Evolutionary conservation across 1,140 invertebrate species (phyloP).

Genomic region (Drosophila littoralis): DNA sequence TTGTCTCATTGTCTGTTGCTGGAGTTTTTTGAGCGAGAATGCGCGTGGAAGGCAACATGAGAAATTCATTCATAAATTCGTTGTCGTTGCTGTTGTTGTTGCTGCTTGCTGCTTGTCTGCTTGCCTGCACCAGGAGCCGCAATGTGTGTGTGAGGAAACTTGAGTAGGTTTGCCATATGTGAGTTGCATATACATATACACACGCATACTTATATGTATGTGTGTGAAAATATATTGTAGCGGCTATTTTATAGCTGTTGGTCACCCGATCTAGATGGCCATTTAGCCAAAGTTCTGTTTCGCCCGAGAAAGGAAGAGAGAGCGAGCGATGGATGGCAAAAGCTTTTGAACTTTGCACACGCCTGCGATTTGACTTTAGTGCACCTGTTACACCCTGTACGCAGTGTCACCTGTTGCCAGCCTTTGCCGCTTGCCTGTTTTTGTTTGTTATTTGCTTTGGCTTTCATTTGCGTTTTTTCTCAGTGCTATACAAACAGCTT

Average conservation of each 20-base stretch:
- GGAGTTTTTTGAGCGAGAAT: conserved; percentile 61
- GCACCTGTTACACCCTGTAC: conserved; percentile 69
- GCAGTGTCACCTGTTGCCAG: conserved; percentile 68
- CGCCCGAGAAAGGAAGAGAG: background rate
- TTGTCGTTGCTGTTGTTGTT: conserved; percentile 15
- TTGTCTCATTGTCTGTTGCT: conserved; percentile 57
- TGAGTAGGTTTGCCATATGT: conserved; percentile 76
- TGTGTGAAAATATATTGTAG: background rate
- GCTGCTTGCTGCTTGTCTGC: conserved; percentile 15
- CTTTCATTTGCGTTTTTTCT: conserved; percentile 56
- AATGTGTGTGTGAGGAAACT: conserved; percentile 56
- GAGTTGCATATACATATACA: conserved; percentile 18
- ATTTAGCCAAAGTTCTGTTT: conserved; percentile 7
- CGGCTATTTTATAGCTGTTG: conserved; percentile 8
- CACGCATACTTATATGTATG: conserved; percentile 7
- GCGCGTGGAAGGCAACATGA: conserved; percentile 79
- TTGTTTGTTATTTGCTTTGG: conserved; percentile 53
- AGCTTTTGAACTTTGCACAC: conserved; percentile 44
- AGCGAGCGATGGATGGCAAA: background rate
- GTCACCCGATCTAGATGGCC: conserved; percentile 37
- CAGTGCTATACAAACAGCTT: conserved; percentile 74
- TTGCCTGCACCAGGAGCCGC: conserved; percentile 34
- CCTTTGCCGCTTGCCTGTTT: conserved; percentile 32
- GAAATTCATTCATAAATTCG: conserved; percentile 84
- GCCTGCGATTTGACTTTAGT: conserved; percentile 18